phyloP scores from a whole-genome alignment of 2,113 vertebrate species.

The Callospermophilus lateralis region DNA sequence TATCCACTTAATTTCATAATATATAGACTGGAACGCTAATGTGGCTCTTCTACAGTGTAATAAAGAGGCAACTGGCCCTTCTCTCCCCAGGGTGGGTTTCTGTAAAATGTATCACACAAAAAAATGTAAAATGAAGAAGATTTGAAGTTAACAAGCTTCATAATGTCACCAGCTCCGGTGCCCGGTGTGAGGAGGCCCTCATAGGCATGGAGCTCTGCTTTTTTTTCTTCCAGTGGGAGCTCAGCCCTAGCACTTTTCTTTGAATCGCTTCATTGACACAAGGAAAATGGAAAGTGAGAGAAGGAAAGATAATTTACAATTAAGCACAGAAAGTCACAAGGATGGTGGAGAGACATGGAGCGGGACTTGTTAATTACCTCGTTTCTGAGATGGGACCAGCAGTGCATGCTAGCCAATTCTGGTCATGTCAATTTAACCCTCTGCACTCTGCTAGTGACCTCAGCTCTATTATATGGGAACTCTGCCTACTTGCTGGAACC shows the following conservation, averaged over 20 bases:
- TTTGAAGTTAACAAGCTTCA: conserved; percentile 86
- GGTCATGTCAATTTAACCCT: conserved; percentile 74
- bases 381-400: conserved; percentile 29
- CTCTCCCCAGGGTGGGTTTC: conserved; percentile 88
- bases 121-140: conserved; percentile 84
- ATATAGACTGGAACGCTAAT: conserved; percentile 92
- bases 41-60: conserved; percentile 88
- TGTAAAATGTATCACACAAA: conserved; percentile 86
- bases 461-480: conserved; percentile 58
- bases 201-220: neutral
- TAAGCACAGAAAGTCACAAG: conserved; percentile 74
- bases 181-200: conserved; percentile 46
- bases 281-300: conserved; percentile 68
- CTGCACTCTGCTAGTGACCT: conserved; percentile 69
- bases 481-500: conserved; percentile 36
- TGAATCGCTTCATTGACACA: neutral
- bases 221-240: conserved; percentile 35
- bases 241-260: conserved; percentile 59
- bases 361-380: conserved; percentile 73
- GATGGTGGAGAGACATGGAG: conserved; percentile 55
- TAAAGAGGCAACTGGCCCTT: conserved; percentile 91
- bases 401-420: neutral
- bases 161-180: conserved; percentile 76
- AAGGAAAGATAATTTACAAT: conserved; percentile 78
- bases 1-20: conserved; percentile 93